These are phyloP conservation scores for Oreohelix idahoensis DNA, from an alignment of 1,140 invertebrate species.

Conservation along the genomic window DNA sequence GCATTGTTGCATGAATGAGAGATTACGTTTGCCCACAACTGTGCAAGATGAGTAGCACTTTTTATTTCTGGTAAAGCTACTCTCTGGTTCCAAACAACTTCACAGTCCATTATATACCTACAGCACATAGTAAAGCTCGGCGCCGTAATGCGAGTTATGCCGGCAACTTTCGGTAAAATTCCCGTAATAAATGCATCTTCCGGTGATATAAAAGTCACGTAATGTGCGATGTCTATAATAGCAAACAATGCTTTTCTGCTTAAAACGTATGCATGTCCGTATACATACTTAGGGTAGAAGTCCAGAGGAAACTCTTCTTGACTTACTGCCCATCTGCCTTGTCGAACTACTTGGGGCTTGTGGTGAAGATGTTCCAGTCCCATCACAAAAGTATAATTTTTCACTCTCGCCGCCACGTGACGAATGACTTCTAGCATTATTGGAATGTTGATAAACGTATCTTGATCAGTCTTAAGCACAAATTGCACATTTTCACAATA, in stretches of 20 bases:
- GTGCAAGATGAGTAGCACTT: not conserved
- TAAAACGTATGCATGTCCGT: slow-evolving; percentile 66
- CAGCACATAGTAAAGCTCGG: slow-evolving; percentile 6
- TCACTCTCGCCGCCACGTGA: not conserved
- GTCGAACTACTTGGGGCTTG: not conserved
- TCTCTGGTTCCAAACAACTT: not conserved
- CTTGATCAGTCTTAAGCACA: slow-evolving; percentile 91
- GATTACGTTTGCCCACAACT: not conserved
- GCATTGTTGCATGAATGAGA: not conserved
- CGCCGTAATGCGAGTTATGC: slow-evolving; percentile 28
- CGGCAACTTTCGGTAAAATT: slow-evolving; percentile 37
- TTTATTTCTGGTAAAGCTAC: not conserved
- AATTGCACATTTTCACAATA: slow-evolving; percentile 78
- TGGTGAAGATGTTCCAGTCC: not conserved
- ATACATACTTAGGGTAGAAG: slow-evolving; percentile 59
- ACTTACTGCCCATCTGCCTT: slow-evolving; percentile 35
- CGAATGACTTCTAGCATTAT: slow-evolving; percentile 33
- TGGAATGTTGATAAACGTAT: slow-evolving; percentile 85
- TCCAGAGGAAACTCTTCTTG: slow-evolving; percentile 24
- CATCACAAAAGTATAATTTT: not conserved
- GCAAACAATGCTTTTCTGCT: slow-evolving; percentile 51
- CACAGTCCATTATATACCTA: not conserved
- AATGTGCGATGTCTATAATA: slow-evolving; percentile 51
- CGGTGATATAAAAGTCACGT: slow-evolving; percentile 54
- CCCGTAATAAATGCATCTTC: slow-evolving; percentile 73